phyloP scores from a whole-genome alignment of 1,140 invertebrate genomes.

The Drosophila setifemur region DNA sequence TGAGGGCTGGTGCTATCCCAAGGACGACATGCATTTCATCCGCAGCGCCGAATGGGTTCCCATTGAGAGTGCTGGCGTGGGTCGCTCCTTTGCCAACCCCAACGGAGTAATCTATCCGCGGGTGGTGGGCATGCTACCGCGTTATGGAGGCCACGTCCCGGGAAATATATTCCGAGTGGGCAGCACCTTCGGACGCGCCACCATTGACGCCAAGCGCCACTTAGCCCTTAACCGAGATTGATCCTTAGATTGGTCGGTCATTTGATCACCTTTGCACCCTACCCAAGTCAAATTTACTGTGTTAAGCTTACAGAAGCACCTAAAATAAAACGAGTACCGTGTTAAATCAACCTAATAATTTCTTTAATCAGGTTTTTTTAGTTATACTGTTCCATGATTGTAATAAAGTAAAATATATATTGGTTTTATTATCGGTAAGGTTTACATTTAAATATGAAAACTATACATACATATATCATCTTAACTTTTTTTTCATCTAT shows the following conservation, averaged over 20 bases:
- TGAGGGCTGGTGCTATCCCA: constrained; percentile 83
- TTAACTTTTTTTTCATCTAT: too few relatives aligned
- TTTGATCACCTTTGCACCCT: constrained; percentile 3
- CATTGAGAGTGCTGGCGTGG: constrained; percentile 81
- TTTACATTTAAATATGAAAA: too few relatives aligned
- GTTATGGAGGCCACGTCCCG: constrained; percentile 89
- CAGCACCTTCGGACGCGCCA: constrained; percentile 88
- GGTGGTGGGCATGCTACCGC: constrained; percentile 87
- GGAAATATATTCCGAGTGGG: constrained; percentile 86
- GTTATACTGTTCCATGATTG: too few relatives aligned
- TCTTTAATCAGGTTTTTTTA: too few relatives aligned
- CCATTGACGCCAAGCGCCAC: constrained; percentile 87
- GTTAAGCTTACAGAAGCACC: constrained; percentile 43
- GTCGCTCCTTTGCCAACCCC: constrained; percentile 83
- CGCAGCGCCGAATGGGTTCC: constrained; percentile 86
- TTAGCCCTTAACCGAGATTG: constrained; percentile 79
- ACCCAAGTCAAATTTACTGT: constrained; percentile 32
- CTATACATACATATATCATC: too few relatives aligned
- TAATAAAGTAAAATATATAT: too few relatives aligned
- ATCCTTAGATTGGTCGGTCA: neutral
- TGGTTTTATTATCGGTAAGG: too few relatives aligned
- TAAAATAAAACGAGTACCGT: constrained; percentile 36
- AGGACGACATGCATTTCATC: constrained; percentile 87
- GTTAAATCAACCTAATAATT: too few relatives aligned
- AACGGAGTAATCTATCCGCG: constrained; percentile 87